These are phyloP conservation scores for Periparus ater DNA, from an alignment of 2,797 vertebrate species.

Conservation along the genomic window DNA sequence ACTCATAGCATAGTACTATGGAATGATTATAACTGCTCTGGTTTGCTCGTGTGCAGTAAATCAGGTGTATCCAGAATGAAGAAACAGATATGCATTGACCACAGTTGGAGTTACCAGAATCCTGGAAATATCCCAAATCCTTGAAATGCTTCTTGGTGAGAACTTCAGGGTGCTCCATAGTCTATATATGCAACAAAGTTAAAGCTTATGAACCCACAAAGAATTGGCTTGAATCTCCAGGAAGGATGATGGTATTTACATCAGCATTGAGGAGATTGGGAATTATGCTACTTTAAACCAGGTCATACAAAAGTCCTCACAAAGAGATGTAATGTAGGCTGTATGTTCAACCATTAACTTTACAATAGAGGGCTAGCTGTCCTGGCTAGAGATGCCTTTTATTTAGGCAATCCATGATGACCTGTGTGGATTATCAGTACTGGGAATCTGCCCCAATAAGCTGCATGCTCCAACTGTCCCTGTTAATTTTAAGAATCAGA, in stretches of 20 bases:
- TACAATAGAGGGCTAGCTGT: background rate
- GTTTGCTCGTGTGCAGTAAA: background rate
- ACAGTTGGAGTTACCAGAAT: background rate
- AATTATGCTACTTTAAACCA: too few species aligned
- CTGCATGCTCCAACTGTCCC: background rate
- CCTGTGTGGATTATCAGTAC: background rate
- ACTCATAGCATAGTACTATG: background rate
- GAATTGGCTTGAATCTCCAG: background rate
- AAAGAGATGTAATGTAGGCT: background rate
- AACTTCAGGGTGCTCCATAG: background rate
- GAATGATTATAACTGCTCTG: background rate
- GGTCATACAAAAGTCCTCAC: too few species aligned
- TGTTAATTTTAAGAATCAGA: background rate
- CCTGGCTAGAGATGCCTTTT: background rate
- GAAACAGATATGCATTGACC: background rate
- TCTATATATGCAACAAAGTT: background rate
- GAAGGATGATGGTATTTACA: background rate
- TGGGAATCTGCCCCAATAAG: background rate
- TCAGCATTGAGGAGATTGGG: background rate
- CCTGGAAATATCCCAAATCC: background rate
- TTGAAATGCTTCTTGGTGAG: background rate
- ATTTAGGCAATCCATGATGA: background rate
- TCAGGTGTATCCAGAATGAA: background rate
- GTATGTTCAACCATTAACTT: rapidly evolving
- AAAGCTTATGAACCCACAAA: background rate